Conservation (phyloP, 1,140 invertebrate genomes). For the Homalodisca vitripennis region DNA sequence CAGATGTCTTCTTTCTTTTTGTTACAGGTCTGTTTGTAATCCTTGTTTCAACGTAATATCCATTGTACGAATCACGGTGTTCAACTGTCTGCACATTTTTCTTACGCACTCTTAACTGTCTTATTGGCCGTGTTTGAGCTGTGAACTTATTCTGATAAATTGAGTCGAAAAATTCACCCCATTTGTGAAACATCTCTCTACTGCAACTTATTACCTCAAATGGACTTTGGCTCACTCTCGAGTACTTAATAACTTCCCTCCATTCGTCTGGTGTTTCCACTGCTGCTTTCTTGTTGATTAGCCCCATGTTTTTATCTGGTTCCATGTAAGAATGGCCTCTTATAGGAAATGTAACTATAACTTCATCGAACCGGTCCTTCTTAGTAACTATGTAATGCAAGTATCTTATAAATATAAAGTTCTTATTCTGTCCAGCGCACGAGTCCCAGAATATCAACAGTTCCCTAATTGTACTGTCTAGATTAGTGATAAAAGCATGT, state of each 20-base stretch:
- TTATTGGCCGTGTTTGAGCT: no score
- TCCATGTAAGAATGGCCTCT: constrained; percentile 38
- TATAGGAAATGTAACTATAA: constrained; percentile 36
- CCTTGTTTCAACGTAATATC: no score
- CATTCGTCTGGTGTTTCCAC: constrained; percentile 34
- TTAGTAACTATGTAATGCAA: constrained; percentile 37
- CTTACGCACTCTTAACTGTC: no score
- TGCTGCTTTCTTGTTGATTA: constrained; percentile 34
- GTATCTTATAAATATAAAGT: constrained; percentile 30
- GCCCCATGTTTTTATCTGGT: constrained; percentile 34
- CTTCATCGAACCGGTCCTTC: constrained; percentile 29
- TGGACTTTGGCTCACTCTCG: constrained; percentile 24
- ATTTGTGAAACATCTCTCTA: no score
- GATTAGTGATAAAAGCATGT: constrained; percentile 32
- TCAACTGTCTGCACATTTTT: no score
- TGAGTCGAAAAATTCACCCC: no score
- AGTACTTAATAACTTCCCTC: constrained; percentile 28
- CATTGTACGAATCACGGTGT: no score
- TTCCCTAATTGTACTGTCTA: constrained; percentile 23
- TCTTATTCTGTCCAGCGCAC: constrained; percentile 32
- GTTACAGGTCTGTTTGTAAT: no score
- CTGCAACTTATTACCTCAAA: constrained; percentile 25
- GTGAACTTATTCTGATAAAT: no score
- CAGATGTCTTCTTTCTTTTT: no score
- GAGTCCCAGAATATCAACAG: constrained; percentile 38